These are phyloP conservation scores for Nothobranchius kuhntae DNA, from an alignment of 2,113 vertebrate genomes.

Conservation along the genomic window DNA sequence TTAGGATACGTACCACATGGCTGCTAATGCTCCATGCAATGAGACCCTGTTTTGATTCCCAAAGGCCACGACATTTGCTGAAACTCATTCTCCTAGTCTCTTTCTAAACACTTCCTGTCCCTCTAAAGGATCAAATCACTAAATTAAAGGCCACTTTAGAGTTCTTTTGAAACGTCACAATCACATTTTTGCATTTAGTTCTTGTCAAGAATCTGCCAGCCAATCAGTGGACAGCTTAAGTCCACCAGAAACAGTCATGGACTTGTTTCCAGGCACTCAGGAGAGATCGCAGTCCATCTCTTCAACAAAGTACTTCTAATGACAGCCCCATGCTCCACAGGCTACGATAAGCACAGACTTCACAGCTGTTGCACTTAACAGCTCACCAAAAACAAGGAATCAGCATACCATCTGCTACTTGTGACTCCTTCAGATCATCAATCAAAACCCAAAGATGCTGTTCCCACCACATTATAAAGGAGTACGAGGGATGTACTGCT, in stretches of 20 bases:
- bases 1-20: conserved; percentile 1
- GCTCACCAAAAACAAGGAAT: conserved; percentile 63
- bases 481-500: conserved; percentile 40
- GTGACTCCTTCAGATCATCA: conserved; percentile 66
- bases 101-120: neutral
- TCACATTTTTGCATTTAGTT: no score
- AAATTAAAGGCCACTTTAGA: neutral
- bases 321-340: conserved; percentile 54
- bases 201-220: no score
- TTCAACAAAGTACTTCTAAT: conserved; percentile 55
- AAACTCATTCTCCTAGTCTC: neutral
- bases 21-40: neutral
- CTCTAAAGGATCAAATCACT: neutral
- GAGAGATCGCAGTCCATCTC: conserved; percentile 43
- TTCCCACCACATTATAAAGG: conserved; percentile 57
- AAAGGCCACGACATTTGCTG: neutral
- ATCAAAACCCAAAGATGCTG: conserved; percentile 69
- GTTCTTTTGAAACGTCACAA: conserved; percentile 22
- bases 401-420: conserved; percentile 68
- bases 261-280: conserved; percentile 50
- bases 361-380: conserved; percentile 54
- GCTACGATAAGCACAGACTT: conserved; percentile 36
- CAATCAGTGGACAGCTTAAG: neutral
- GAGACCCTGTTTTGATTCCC: conserved; percentile 4
- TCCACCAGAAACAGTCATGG: conserved; percentile 27